Percentiles rank a stretch among this genome's conserved stretches.
phyloP scores from a whole-genome alignment of 1,140 invertebrate species.

The Pteromalus puparum region DNA sequence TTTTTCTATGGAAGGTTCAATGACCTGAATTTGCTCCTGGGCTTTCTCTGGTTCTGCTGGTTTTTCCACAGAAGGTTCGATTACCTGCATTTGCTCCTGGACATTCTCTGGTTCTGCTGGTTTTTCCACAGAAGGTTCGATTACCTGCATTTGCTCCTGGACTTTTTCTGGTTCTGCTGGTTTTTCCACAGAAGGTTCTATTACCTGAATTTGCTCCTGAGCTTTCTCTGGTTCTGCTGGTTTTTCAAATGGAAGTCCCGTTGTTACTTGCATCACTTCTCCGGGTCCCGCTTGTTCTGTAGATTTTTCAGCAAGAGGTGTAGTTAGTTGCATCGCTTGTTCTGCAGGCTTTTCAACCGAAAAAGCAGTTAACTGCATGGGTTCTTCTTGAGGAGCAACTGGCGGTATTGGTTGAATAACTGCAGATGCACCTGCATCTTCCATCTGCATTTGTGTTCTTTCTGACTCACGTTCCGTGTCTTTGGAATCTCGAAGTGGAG shows the following conservation, averaged over 20 bases:
- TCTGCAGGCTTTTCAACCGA: neutral
- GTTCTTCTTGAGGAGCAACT: neutral
- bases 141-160: no score
- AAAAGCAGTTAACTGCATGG: neutral
- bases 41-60: neutral
- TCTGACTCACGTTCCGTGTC: neutral
- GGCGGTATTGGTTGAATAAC: neutral
- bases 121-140: neutral
- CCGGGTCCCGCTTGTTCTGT: no score
- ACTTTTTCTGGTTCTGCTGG: slow-evolving; percentile 8
- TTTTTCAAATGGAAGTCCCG: neutral
- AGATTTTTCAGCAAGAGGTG: neutral
- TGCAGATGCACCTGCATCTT: neutral
- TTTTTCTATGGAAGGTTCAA: neutral
- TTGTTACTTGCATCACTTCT: neutral
- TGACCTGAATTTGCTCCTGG: neutral
- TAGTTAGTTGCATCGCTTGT: neutral
- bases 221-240: no score
- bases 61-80: neutral
- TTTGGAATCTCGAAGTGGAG: neutral
- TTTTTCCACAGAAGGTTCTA: slow-evolving; percentile 10
- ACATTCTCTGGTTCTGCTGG: neutral
- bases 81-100: no score
- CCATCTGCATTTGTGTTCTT: slow-evolving; percentile 28
- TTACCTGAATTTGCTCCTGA: no score